Conservation (phyloP, 2,888 invertebrate species). For the Dromius quadrimaculatus region DNA sequence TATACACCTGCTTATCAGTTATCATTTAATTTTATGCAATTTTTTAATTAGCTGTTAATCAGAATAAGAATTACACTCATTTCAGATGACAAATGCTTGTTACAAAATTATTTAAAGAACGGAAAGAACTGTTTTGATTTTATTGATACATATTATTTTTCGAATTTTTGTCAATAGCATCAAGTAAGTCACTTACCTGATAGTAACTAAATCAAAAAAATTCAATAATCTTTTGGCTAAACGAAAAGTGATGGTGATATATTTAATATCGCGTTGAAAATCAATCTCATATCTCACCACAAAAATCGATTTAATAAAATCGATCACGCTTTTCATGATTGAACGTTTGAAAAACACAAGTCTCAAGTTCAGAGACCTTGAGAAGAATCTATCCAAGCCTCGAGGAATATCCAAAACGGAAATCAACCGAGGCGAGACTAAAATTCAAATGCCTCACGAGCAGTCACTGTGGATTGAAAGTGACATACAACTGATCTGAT, state of each 20-base stretch:
- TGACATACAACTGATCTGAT: not conserved
- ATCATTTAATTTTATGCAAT: not conserved
- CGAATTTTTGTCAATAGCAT: no score
- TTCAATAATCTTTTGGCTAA: no score
- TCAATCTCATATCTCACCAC: constrained; percentile 2
- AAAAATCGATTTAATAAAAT: constrained; percentile 28
- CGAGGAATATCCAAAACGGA: constrained; percentile 3
- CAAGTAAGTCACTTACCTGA: no score
- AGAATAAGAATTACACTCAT: no score
- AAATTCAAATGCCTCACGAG: constrained; percentile 5
- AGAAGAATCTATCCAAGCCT: constrained; percentile 15
- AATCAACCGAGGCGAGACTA: not conserved
- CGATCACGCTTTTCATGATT: not conserved
- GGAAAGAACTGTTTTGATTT: no score
- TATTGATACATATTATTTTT: no score
- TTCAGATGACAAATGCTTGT: no score
- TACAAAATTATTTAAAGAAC: no score
- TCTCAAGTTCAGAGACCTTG: constrained; percentile 25
- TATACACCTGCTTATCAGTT: not conserved
- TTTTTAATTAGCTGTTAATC: constrained; percentile 6
- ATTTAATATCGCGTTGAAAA: not conserved
- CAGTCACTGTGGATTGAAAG: not conserved
- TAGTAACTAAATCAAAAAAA: no score
- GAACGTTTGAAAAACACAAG: constrained; percentile 2
- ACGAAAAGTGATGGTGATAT: not conserved